A percentile compares a stretch with the other conserved stretches of the same genome.
Conservation (phyloP, 1,140 invertebrate genomes). For the Zaprionus camerounensis region DNA sequence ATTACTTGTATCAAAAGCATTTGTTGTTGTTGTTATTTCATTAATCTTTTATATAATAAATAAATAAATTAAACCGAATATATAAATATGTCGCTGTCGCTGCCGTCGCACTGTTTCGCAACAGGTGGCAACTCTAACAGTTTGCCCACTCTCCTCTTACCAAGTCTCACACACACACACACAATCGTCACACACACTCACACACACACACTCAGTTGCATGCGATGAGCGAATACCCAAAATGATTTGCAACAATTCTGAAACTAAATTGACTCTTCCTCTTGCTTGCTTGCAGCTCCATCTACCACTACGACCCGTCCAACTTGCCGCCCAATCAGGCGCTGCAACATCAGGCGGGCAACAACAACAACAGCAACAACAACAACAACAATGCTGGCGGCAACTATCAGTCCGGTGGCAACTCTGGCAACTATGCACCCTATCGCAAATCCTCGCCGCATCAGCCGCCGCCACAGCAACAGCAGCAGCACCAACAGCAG, state of each 20-base stretch:
- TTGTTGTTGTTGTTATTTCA: slow-evolving; percentile 76
- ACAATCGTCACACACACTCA: background rate
- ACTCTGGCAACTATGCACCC: slow-evolving; percentile 62
- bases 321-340: slow-evolving; percentile 87
- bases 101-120: slow-evolving; percentile 65
- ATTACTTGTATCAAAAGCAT: slow-evolving; percentile 54
- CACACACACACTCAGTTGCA: slow-evolving; percentile 42
- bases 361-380: slow-evolving; percentile 29
- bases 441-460: slow-evolving; percentile 70
- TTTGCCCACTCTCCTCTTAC: slow-evolving; percentile 40
- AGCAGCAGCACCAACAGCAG: slow-evolving; percentile 26
- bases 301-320: slow-evolving; percentile 90
- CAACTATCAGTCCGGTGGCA: slow-evolving; percentile 62
- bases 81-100: slow-evolving; percentile 55
- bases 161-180: background rate
- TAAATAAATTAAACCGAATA: background rate
- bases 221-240: slow-evolving; percentile 56
- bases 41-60: slow-evolving; percentile 33
- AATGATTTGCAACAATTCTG: slow-evolving; percentile 12
- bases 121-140: slow-evolving; percentile 60
- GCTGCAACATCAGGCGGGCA: slow-evolving; percentile 65
- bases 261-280: background rate
- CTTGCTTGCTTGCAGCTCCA: slow-evolving; percentile 83
- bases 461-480: slow-evolving; percentile 41
- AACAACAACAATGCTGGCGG: slow-evolving; percentile 50